phyloP scores from a whole-genome alignment of 2,888 invertebrate genomes.

The Ectemnius lituratus region DNA sequence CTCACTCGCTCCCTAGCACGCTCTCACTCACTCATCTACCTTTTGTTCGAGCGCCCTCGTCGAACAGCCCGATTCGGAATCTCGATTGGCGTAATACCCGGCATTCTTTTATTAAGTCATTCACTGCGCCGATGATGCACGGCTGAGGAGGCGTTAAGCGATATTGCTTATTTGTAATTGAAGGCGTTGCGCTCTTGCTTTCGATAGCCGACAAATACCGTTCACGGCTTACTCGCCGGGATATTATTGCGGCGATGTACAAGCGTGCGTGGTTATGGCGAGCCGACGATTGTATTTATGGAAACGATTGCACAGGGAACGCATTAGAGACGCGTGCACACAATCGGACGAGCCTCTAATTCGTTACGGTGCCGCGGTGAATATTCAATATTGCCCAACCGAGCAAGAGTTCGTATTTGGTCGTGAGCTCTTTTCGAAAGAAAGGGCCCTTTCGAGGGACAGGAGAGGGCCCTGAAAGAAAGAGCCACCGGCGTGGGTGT shows the following conservation, averaged over 20 bases:
- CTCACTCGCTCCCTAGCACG: not conserved
- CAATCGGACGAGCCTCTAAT: constrained; percentile 28
- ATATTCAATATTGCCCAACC: constrained; percentile 18
- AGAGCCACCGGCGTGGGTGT: constrained; percentile 40
- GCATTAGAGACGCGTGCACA: constrained; percentile 21
- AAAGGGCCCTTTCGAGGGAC: constrained; percentile 10
- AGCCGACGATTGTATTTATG: constrained; percentile 35
- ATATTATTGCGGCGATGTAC: constrained; percentile 19
- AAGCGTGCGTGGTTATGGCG: not conserved
- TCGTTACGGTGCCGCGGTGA: constrained; percentile 18
- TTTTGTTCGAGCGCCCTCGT: constrained; percentile 50
- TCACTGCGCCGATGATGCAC: constrained; percentile 57
- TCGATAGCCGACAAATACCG: constrained; percentile 37
- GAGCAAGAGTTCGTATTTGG: constrained; percentile 15
- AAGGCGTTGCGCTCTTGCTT: constrained; percentile 50
- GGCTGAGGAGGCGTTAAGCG: constrained; percentile 48
- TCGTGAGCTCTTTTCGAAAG: constrained; percentile 12
- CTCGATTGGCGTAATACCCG: constrained; percentile 57
- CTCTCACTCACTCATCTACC: constrained; percentile 43
- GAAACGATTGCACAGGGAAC: constrained; percentile 25
- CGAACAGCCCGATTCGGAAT: constrained; percentile 48
- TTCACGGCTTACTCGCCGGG: constrained; percentile 22
- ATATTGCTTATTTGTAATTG: constrained; percentile 45
- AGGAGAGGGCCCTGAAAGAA: constrained; percentile 6
- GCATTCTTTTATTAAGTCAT: constrained; percentile 63